These are phyloP conservation scores for Nomada fabriciana DNA, from an alignment of 2,888 invertebrate species.

Conservation along the genomic window DNA sequence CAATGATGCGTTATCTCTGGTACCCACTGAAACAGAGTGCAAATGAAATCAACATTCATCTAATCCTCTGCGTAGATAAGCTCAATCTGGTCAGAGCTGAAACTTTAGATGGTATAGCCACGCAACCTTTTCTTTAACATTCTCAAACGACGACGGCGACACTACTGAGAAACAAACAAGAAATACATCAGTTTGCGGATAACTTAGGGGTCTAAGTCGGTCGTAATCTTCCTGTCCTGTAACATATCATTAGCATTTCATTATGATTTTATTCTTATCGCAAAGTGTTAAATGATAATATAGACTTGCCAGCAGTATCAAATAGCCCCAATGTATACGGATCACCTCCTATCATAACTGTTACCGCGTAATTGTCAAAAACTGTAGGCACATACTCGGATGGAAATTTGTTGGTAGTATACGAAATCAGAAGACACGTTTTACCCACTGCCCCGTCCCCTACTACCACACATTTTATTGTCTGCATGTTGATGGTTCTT, in stretches of 20 bases:
- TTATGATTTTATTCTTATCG: neutral
- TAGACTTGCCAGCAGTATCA: constrained; percentile 94
- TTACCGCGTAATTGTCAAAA: constrained; percentile 98
- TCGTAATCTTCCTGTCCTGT: constrained; percentile 98
- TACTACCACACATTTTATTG: constrained; percentile 98
- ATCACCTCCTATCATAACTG: constrained; percentile 99
- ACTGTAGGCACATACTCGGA: constrained; percentile 98
- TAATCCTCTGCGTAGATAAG: neutral
- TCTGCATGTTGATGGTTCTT: constrained; percentile 89
- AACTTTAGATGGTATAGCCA: constrained; percentile 1
- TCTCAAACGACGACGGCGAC: constrained; percentile 99
- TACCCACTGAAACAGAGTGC: constrained; percentile 92
- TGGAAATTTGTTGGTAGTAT: constrained; percentile 98
- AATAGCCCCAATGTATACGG: constrained; percentile 99
- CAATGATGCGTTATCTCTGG: constrained; percentile 99
- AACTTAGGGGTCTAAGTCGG: constrained; percentile 96
- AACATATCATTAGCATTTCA: constrained; percentile 62
- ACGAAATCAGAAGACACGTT: constrained; percentile 95
- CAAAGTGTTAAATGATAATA: neutral
- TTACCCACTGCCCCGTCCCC: constrained; percentile 99
- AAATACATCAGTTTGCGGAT: constrained; percentile 99
- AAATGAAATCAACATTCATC: neutral
- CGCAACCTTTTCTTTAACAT: constrained; percentile 98
- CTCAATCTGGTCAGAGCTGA: neutral
- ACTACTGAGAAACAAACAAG: constrained; percentile 99